These are phyloP conservation scores for Drosophila acutilabella DNA, from an alignment of 2,888 invertebrate species.

Conservation along the genomic window DNA sequence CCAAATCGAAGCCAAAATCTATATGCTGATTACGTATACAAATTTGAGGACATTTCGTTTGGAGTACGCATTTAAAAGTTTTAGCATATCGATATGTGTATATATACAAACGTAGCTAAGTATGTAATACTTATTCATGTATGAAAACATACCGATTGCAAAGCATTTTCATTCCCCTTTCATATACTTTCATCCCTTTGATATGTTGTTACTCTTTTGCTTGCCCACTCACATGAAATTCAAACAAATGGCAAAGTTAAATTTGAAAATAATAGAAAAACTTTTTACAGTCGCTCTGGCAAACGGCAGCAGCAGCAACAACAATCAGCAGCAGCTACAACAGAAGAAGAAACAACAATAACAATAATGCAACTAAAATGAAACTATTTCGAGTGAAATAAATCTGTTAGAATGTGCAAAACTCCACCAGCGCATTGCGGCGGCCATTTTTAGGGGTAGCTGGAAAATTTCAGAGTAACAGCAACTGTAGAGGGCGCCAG, in stretches of 20 bases:
- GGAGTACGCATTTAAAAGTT: constrained; percentile 56
- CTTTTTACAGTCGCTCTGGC: constrained; percentile 70
- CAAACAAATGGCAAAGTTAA: constrained; percentile 80
- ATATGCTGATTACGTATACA: constrained; percentile 15
- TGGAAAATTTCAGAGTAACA: constrained; percentile 11
- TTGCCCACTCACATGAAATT: constrained; percentile 64
- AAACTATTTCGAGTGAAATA: constrained; percentile 81
- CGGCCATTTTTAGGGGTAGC: constrained; percentile 35
- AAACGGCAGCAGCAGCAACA: constrained; percentile 51
- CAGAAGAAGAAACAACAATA: constrained; percentile 66
- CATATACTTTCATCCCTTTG: neutral
- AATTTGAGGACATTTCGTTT: constrained; percentile 15
- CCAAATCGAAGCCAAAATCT: constrained; percentile 10
- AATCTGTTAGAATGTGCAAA: constrained; percentile 79
- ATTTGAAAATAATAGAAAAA: constrained; percentile 83
- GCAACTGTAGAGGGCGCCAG: constrained; percentile 11
- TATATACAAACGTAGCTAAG: neutral
- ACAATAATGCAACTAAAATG: constrained; percentile 80
- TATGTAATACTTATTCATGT: constrained; percentile 58
- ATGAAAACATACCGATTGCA: constrained; percentile 52
- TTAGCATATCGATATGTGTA: constrained; percentile 48
- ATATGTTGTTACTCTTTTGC: constrained; percentile 32
- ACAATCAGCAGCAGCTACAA: constrained; percentile 41
- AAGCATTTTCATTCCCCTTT: constrained; percentile 38
- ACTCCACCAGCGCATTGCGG: constrained; percentile 76